A percentile compares a stretch with the other conserved stretches of the same genome.
These are phyloP conservation scores for Hypomecis atomaria DNA, from an alignment of 2,888 invertebrate species.

Conservation along the genomic window DNA sequence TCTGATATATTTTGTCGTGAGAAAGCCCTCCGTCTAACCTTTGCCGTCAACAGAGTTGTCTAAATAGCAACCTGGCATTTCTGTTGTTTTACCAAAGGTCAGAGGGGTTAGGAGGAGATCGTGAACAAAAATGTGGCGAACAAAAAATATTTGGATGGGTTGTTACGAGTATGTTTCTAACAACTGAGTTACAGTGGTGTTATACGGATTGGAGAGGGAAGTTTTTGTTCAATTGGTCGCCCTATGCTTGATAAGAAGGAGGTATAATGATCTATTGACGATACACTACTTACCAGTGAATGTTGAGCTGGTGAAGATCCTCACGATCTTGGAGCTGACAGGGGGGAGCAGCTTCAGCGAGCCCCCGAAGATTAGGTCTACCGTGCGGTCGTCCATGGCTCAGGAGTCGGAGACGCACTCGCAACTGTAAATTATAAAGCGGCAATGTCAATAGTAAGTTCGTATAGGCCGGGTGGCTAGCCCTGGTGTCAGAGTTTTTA, in stretches of 20 bases:
- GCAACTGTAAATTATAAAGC: no score
- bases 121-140: background rate
- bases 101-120: constrained; percentile 1
- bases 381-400: constrained; percentile 94
- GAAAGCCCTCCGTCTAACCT: constrained; percentile 14
- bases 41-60: constrained; percentile 22
- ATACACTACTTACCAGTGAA: constrained; percentile 92
- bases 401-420: constrained; percentile 6
- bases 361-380: constrained; percentile 95
- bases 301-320: constrained; percentile 99
- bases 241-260: no score
- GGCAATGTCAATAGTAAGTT: no score
- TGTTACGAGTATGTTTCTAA: no score
- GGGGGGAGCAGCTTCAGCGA: constrained; percentile 95
- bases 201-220: no score
- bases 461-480: no score
- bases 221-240: no score
- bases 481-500: no score
- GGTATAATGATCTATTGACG: no score
- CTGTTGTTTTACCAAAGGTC: constrained; percentile 20
- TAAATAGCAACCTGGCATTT: constrained; percentile 27
- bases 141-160: background rate
- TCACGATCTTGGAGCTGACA: constrained; percentile 98
- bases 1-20: constrained; percentile 10
- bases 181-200: no score